Evolutionary conservation across 2,113 vertebrate species (phyloP).

Genomic region (Anseranas semipalmata): DNA sequence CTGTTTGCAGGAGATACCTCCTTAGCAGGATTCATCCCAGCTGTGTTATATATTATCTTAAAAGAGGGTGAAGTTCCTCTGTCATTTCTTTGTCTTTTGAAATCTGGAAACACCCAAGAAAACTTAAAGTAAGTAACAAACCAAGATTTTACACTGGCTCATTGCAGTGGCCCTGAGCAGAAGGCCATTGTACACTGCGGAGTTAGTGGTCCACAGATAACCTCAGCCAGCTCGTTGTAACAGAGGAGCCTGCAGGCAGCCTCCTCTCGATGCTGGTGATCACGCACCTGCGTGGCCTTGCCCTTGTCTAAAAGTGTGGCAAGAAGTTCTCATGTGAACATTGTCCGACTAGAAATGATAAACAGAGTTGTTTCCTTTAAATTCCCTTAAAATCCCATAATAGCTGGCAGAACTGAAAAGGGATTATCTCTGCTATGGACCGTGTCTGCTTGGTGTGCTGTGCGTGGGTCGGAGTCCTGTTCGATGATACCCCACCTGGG

Average conservation of each 20-base stretch:
- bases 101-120: background rate
- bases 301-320: background rate
- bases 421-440: background rate
- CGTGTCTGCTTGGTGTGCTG: background rate
- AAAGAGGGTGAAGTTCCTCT: background rate
- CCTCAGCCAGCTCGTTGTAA: fast-evolving
- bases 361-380: background rate
- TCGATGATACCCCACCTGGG: background rate
- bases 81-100: background rate
- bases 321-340: background rate
- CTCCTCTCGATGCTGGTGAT: fast-evolving
- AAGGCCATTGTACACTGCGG: background rate
- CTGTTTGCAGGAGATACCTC: background rate
- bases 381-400: background rate
- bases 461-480: fast-evolving
- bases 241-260: background rate
- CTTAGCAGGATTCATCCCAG: background rate
- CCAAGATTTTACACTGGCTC: background rate
- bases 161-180: background rate
- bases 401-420: background rate
- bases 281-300: background rate
- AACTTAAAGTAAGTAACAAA: background rate
- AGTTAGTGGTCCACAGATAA: background rate
- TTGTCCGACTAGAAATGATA: background rate
- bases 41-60: fast-evolving